Percentiles rank a stretch among this genome's conserved stretches.
phyloP scores from a whole-genome alignment of 1,140 invertebrate genomes.

The Conus ventricosus region DNA sequence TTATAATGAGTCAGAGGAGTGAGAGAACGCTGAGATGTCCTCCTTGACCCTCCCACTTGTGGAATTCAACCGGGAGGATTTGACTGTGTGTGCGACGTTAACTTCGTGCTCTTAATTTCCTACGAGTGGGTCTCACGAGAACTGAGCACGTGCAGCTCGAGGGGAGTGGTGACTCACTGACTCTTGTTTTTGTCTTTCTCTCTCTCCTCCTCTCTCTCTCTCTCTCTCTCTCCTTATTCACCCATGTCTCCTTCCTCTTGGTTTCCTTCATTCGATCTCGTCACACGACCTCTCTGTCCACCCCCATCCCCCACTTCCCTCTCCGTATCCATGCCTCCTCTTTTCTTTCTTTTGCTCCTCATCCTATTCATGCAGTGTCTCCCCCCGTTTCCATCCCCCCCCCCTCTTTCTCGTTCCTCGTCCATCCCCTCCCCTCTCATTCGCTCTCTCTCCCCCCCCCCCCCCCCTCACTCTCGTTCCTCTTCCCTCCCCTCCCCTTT shows the following conservation, averaged over 20 bases:
- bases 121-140: too few relatives aligned
- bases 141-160: too few relatives aligned
- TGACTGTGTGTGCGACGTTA: too few relatives aligned
- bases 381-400: neutral
- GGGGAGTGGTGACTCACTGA: too few relatives aligned
- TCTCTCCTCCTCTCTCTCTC: slow-evolving; percentile 15
- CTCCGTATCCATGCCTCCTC: neutral
- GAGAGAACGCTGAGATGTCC: neutral
- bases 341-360: neutral
- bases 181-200: too few relatives aligned
- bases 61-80: too few relatives aligned
- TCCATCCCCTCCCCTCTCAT: neutral
- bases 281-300: too few relatives aligned
- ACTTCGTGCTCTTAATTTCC: too few relatives aligned
- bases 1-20: too few relatives aligned
- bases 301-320: neutral
- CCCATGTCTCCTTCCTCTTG: too few relatives aligned
- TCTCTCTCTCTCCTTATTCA: slow-evolving; percentile 4
- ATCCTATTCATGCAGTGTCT: neutral
- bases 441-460: neutral
- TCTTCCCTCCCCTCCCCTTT: neutral
- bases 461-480: neutral
- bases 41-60: neutral
- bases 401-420: neutral
- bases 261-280: too few relatives aligned